Base-by-base conservation (phyloP, 2,797 vertebrate genomes). In the Moxostoma hubbsi region DNA sequence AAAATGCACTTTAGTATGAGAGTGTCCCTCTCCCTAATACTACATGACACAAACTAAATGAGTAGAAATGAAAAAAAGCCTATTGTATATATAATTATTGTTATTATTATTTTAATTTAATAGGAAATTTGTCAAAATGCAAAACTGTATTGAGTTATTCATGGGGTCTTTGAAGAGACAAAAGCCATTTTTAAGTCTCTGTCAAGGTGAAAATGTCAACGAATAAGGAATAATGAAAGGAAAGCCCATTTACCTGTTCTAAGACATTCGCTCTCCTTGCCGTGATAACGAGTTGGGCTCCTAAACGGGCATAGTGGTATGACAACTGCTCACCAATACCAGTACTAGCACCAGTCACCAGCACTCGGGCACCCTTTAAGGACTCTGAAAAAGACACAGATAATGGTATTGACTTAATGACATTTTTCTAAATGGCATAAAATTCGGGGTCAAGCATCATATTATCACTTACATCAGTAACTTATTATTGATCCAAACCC, bases 291-390 rank as follows among this genome's bases (percentile, higher is more conserved):
- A 95, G 81, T 74, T 93, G 88, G 12, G 93, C 92, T 49, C 93
- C 93, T 70, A 93, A 89, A 24, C 86, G 85, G 15, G 93, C 90
- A 11, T 92, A 93, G 71, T 93, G 93, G 82, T 95, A 94, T 0
- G 92, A 92, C 50, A 94, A 80, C 86, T 94, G 93, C 82, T 95
- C 93, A 5, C 93, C 93, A 9, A 95, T 93, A 13, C 94, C 94
- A 6, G 89, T 90, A 74, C 94, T 95, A 65, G 94, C 93, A 11
- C 93, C 92, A 0, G 93, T 94, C 84, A 94, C 90, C 84, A 94
- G 36, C 0, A 94, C 91, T 55, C 85, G 87, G 67, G 88, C 88
- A 5, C 93, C 92, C 83, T 79, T 87, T 45, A 94, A 85, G 59
- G 89, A 91, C 24, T 92, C 93, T 94, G 82, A 58, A 58, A 83